Evolutionary conservation across 1,140 invertebrate genomes (phyloP), one percentile per base, ranked within the genome.

Genomic region (Caerostris extrusa): DNA sequence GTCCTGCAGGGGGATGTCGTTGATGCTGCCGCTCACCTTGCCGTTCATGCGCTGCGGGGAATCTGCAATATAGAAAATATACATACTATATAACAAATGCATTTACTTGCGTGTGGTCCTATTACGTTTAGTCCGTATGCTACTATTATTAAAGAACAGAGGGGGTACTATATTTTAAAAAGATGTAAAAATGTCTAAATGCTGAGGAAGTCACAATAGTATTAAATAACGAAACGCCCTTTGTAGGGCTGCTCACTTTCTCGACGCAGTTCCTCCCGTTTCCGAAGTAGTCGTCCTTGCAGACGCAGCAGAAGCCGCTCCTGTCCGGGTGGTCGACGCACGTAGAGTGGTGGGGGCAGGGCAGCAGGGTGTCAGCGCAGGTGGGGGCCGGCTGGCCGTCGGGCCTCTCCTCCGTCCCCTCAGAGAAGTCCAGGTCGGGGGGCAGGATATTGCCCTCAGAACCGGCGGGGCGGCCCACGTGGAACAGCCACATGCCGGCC

Each of bases 211-310:
- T n/a, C n/a, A n/a, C n/a, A n/a, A n/a, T n/a, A n/a, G n/a, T n/a
- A n/a, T n/a, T n/a, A n/a, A n/a, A n/a, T n/a, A n/a, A n/a, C n/a
- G n/a, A n/a, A n/a, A n/a, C n/a, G n/a, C n/a, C n/a, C n/a, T n/a
- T 61, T 10, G 60, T 14, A 61, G 17, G 17, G 0, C n/a, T 58
- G 6, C 95, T 96, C 96, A 98, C 98, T 97, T 95, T 97, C 96
- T 97, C 97, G 61, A 99, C 96, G 95, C 99, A 99, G 82, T 97
- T 97, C 95, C 97, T 97, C 90, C 99, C 99, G 96, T 99, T 99
- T 91, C 99, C 99, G 95, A 98, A 98, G 95, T 96, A 98, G 56
- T 97, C 97, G 2, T 97, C 95, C 34, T 97, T 96, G 95, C 99
- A 99, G 82, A 97, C 96, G 96, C 99, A 99, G 95, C 99, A 99